These are phyloP conservation scores for Carapus acus DNA, from an alignment of 2,797 vertebrate species.

Conservation along the genomic window DNA sequence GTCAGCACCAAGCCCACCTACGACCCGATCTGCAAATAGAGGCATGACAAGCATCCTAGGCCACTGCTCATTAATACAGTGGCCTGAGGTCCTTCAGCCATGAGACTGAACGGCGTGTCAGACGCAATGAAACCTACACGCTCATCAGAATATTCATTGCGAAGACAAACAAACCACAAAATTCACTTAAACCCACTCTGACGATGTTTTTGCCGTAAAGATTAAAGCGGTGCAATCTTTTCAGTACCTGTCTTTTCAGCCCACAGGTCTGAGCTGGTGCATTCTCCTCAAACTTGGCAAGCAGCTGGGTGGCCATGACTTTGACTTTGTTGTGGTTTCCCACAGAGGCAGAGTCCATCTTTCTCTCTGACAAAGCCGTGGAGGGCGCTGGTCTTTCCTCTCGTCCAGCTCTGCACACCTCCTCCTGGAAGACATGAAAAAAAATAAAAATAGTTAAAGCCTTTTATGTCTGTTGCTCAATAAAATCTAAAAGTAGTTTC, in stretches of 20 bases:
- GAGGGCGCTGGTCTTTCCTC: conserved; percentile 76
- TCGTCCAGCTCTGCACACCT: conserved; percentile 64
- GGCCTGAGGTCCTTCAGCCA: conserved; percentile 32
- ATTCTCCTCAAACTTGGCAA: conserved; percentile 96
- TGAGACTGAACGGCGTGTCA: conserved; percentile 17
- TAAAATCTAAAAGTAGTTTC: conserved; percentile 23
- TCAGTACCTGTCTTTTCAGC: conserved; percentile 86
- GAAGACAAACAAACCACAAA: conserved; percentile 13
- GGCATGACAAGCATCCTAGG: conserved; percentile 41
- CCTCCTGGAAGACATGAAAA: conserved; percentile 73
- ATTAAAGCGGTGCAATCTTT: too few species aligned
- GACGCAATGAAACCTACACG: conserved; percentile 1
- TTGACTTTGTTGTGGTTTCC: conserved; percentile 94
- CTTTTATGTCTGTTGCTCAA: conserved; percentile 10
- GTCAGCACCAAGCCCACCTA: conserved; percentile 54
- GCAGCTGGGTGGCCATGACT: conserved; percentile 93
- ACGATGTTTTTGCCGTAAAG: too few species aligned
- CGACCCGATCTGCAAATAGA: conserved; percentile 47
- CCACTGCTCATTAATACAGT: conserved; percentile 33
- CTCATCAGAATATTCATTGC: conserved; percentile 6
- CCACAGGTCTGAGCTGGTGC: conserved; percentile 77
- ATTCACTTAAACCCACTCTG: background rate
- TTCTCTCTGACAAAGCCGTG: conserved; percentile 74
- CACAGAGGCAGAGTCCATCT: conserved; percentile 70
- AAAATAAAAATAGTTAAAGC: too few species aligned